A percentile compares a stretch with the other conserved stretches of the same genome.
Evolutionary conservation across 2,888 invertebrate species (phyloP).

Genomic region (Amaurobius ferox): DNA sequence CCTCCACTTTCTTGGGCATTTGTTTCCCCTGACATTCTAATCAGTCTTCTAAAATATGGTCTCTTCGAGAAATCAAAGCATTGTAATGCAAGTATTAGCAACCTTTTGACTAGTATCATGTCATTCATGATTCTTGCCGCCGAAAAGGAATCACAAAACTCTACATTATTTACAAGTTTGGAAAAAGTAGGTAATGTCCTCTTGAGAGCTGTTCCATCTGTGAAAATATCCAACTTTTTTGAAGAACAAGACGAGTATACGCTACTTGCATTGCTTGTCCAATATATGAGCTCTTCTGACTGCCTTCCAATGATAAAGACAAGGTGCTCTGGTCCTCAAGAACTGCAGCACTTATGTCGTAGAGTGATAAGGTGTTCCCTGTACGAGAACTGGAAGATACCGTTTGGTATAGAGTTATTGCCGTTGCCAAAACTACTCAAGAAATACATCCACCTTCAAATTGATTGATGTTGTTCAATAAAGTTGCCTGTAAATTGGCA

Average conservation of each 20-base stretch:
- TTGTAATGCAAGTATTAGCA: slow-evolving; percentile 14
- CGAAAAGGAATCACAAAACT: not conserved
- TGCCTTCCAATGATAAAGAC: slow-evolving; percentile 18
- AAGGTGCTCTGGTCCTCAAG: slow-evolving; percentile 32
- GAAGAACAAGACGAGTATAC: not conserved
- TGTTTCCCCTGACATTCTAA: slow-evolving; percentile 19
- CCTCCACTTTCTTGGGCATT: slow-evolving; percentile 31
- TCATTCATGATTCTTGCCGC: slow-evolving; percentile 20
- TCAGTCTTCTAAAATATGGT: slow-evolving; percentile 23
- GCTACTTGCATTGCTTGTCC: not conserved
- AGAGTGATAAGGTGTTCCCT: slow-evolving; percentile 19
- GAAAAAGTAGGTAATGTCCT: slow-evolving; percentile 25
- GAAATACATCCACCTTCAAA: slow-evolving; percentile 29
- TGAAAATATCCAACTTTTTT: slow-evolving; percentile 2
- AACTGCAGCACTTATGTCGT: slow-evolving; percentile 39
- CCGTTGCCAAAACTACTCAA: slow-evolving; percentile 20
- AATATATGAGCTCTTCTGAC: not conserved
- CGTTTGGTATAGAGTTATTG: slow-evolving; percentile 23
- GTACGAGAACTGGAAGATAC: slow-evolving; percentile 49
- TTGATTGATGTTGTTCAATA: slow-evolving; percentile 8
- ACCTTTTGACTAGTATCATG: slow-evolving; percentile 35
- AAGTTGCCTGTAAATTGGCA: no score
- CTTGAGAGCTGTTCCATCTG: slow-evolving; percentile 27
- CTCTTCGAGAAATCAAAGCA: slow-evolving; percentile 17
- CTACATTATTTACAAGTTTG: not conserved